phyloP scores from a whole-genome alignment of 2,888 invertebrate species.

The Elysia crispata region DNA sequence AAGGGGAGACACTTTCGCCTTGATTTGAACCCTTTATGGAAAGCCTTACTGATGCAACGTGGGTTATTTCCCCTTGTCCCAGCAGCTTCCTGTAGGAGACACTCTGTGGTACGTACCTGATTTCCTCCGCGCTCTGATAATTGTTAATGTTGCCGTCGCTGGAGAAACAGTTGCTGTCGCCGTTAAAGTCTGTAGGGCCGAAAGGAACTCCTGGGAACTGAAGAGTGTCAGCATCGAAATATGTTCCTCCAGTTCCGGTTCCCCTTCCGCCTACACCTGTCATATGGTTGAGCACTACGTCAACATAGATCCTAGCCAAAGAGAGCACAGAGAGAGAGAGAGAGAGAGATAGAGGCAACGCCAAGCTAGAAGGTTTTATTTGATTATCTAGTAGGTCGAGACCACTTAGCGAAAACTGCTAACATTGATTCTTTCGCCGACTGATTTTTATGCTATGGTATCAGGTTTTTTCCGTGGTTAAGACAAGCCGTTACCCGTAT shows the following conservation, averaged over 20 bases:
- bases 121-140: conserved; percentile 63
- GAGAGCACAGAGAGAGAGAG: neutral
- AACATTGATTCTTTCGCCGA: no score
- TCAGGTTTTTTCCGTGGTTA: no score
- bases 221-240: conserved; percentile 66
- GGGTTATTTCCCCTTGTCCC: no score
- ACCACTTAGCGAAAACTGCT: no score
- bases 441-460: no score
- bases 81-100: neutral
- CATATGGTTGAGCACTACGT: conserved; percentile 92
- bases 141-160: conserved; percentile 68
- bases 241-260: conserved; percentile 80
- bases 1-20: no score
- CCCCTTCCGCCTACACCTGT: conserved; percentile 81
- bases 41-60: no score
- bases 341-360: neutral
- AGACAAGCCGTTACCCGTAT: no score
- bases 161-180: conserved; percentile 78
- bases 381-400: no score
- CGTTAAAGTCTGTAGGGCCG: conserved; percentile 82
- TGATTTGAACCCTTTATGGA: no score
- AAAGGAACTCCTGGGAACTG: conserved; percentile 78
- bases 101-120: no score
- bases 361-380: neutral
- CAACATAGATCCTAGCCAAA: conserved; percentile 85